A percentile compares a stretch with the other conserved stretches of the same genome.
Conservation (phyloP, 2,113 vertebrate species). For the Zeus faber region DNA sequence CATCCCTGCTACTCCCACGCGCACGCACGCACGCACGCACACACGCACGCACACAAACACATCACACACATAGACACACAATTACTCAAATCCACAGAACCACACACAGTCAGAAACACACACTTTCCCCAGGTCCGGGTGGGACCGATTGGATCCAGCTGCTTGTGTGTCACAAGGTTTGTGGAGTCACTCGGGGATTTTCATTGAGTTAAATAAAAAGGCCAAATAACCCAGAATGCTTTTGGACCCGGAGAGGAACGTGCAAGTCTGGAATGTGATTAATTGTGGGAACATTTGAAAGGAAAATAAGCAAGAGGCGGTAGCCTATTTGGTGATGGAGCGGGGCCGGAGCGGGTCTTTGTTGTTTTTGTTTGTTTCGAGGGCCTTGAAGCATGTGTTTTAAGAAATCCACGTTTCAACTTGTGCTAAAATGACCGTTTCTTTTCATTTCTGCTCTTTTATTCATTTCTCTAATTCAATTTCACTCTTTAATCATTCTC, state of each 20-base stretch:
- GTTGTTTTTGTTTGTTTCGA: not conserved
- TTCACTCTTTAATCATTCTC: not conserved
- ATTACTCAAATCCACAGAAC: not conserved
- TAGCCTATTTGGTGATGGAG: not conserved
- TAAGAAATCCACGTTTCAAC: too few species aligned
- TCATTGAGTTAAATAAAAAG: conserved; percentile 15
- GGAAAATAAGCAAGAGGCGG: not conserved
- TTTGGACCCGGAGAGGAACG: not conserved
- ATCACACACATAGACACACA: conserved; percentile 4
- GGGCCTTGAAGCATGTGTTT: conserved; percentile 22
- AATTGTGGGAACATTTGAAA: not conserved
- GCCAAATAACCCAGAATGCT: conserved; percentile 33
- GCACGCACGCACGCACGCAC: conserved; percentile 1
- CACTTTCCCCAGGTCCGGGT: conserved; percentile 4
- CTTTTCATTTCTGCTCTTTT: too few species aligned
- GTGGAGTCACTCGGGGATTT: conserved; percentile 18
- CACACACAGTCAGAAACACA: not conserved
- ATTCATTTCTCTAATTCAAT: not conserved
- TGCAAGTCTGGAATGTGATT: not conserved
- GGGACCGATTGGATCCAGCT: conserved; percentile 41
- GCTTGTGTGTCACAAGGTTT: conserved; percentile 12
- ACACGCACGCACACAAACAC: not conserved
- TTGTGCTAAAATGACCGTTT: not conserved
- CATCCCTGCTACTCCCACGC: not conserved
- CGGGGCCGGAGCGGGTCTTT: conserved; percentile 24